phyloP scores from a whole-genome alignment of 2,113 vertebrate genomes.

The Tretioscincus oriximinensis region DNA sequence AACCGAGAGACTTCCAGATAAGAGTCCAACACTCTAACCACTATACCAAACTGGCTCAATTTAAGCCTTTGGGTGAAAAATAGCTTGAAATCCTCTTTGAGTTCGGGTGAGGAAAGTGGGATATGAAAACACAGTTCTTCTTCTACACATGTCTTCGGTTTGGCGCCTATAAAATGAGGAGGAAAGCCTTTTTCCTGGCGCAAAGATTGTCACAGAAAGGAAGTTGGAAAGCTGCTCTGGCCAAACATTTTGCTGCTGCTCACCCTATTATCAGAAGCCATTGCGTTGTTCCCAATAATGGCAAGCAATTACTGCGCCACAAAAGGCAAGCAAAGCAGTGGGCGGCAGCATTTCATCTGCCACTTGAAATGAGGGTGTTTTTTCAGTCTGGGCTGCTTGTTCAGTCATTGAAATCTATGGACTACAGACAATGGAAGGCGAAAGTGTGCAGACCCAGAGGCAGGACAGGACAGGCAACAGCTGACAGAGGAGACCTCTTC shows the following conservation, averaged over 20 bases:
- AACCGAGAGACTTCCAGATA: no score
- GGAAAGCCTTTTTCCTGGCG: neutral
- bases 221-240: neutral
- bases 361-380: neutral
- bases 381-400: neutral
- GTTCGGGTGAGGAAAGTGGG: no score
- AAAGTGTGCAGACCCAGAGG: neutral
- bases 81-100: no score
- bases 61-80: no score
- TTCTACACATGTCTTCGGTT: neutral
- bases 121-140: no score
- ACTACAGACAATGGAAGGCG: neutral
- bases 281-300: conserved; percentile 8
- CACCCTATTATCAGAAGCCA: neutral
- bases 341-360: neutral
- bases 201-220: neutral
- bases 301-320: conserved; percentile 8
- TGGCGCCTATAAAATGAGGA: neutral
- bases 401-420: neutral
- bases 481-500: neutral
- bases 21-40: no score
- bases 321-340: conserved; percentile 11
- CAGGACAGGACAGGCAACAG: neutral
- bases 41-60: no score
- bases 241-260: conserved; percentile 2